Evolutionary conservation across 1,140 invertebrate species (phyloP).

Genomic region (Caenorhabditis tropicalis): DNA sequence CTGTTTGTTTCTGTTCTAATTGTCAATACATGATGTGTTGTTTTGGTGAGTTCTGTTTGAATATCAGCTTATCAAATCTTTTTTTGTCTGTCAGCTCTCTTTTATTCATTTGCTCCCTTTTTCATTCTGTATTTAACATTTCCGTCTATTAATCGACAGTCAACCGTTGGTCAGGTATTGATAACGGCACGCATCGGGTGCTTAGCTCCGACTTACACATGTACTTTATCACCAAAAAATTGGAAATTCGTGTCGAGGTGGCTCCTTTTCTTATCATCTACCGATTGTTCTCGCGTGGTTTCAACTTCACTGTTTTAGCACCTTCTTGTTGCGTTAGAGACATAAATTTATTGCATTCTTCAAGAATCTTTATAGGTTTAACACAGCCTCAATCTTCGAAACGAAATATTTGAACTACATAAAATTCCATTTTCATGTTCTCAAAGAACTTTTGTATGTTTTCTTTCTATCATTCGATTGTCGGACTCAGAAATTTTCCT

Average conservation of each 20-base stretch:
- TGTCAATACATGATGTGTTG: background rate
- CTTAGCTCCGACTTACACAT: constrained; percentile 25
- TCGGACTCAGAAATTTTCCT: background rate
- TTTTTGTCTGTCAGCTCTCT: background rate
- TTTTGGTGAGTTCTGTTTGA: constrained; percentile 22
- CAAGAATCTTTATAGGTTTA: background rate
- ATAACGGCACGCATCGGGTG: background rate
- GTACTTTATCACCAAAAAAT: constrained; percentile 30
- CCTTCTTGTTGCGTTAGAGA: background rate
- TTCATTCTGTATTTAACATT: background rate
- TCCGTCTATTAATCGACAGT: background rate
- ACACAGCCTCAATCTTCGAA: background rate
- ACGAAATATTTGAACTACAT: background rate
- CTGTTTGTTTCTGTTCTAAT: constrained; percentile 24
- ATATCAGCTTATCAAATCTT: background rate
- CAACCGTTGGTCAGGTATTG: constrained; percentile 4
- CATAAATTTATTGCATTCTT: constrained; percentile 30
- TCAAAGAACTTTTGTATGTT: background rate
- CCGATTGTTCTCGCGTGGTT: background rate
- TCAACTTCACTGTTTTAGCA: constrained; percentile 12
- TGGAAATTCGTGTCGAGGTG: background rate
- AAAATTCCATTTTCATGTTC: background rate
- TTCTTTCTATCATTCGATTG: background rate
- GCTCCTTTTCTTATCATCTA: background rate
- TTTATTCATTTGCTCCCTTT: background rate